Percentiles rank a stretch among this genome's conserved stretches.
phyloP scores from a whole-genome alignment of 2,888 invertebrate genomes.

The Lasioglossum lativentre region DNA sequence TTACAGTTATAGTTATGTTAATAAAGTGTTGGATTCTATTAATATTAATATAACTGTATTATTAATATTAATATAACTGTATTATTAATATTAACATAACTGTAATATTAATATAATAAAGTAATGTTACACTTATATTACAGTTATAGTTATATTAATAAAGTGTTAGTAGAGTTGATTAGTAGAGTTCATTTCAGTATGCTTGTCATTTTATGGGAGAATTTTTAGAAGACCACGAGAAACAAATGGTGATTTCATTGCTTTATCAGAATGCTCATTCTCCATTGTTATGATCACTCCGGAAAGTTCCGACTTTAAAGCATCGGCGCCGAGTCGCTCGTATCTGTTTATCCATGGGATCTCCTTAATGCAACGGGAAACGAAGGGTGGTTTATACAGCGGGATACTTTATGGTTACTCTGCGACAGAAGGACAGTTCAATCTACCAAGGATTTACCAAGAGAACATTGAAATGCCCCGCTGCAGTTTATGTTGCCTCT shows the following conservation, averaged over 20 bases:
- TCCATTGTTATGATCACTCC: not conserved
- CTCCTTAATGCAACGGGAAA: slow-evolving; percentile 77
- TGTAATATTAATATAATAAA: no score
- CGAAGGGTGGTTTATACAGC: slow-evolving; percentile 70
- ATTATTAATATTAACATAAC: no score
- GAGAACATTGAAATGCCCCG: slow-evolving; percentile 68
- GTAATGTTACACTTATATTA: no score
- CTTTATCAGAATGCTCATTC: not conserved
- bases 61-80: no score
- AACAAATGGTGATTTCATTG: not conserved
- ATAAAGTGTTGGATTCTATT: no score
- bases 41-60: no score
- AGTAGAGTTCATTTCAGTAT: no score
- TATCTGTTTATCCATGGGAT: slow-evolving; percentile 79
- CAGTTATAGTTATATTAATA: no score
- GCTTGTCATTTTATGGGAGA: no score
- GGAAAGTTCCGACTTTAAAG: slow-evolving; percentile 54
- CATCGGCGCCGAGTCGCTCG: slow-evolving; percentile 55
- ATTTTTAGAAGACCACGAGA: no score
- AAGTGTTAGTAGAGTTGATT: no score
- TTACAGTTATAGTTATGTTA: no score
- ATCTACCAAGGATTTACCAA: slow-evolving; percentile 77
- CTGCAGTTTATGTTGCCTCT: slow-evolving; percentile 49
- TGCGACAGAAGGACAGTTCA: slow-evolving; percentile 77
- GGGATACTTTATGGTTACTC: slow-evolving; percentile 79